Conservation (phyloP, 2,888 invertebrate genomes). For the Silvanus unidentatus region DNA sequence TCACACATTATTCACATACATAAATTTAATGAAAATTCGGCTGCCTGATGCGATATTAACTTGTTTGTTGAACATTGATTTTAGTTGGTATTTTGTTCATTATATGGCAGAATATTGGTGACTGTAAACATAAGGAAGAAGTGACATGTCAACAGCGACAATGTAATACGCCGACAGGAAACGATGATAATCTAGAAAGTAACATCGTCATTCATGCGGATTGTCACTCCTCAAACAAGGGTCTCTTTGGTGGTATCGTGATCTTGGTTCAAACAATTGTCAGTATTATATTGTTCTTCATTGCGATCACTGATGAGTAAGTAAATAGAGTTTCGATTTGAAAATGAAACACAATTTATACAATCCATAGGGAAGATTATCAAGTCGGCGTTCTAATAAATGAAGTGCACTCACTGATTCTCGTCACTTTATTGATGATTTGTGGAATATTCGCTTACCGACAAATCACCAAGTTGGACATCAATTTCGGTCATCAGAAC, state of each 20-base stretch:
- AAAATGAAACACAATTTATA: background rate
- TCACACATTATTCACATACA: no score
- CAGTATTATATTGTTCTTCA: constrained; percentile 57
- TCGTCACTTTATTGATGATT: constrained; percentile 55
- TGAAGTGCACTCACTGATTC: constrained; percentile 49
- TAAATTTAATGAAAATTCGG: no score
- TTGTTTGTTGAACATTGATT: constrained; percentile 23
- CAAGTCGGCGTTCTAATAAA: constrained; percentile 48
- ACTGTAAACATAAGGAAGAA: constrained; percentile 46
- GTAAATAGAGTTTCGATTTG: constrained; percentile 12
- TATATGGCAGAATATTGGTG: constrained; percentile 69
- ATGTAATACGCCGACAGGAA: constrained; percentile 25
- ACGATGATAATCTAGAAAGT: constrained; percentile 31
- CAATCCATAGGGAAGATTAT: background rate
- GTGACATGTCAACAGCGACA: constrained; percentile 31
- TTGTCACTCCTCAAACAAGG: constrained; percentile 71
- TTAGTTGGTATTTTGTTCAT: constrained; percentile 66
- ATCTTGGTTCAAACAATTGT: constrained; percentile 53
- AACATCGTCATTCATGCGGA: constrained; percentile 52
- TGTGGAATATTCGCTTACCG: constrained; percentile 56
- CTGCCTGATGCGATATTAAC: no score
- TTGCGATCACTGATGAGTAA: constrained; percentile 51
- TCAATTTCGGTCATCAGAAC: constrained; percentile 59
- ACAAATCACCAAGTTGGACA: constrained; percentile 59
- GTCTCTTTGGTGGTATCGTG: constrained; percentile 61